A percentile compares a stretch with the other conserved stretches of the same genome.
Evolutionary conservation across 2,888 invertebrate species (phyloP).

Genomic region (Sphinx pinastri): DNA sequence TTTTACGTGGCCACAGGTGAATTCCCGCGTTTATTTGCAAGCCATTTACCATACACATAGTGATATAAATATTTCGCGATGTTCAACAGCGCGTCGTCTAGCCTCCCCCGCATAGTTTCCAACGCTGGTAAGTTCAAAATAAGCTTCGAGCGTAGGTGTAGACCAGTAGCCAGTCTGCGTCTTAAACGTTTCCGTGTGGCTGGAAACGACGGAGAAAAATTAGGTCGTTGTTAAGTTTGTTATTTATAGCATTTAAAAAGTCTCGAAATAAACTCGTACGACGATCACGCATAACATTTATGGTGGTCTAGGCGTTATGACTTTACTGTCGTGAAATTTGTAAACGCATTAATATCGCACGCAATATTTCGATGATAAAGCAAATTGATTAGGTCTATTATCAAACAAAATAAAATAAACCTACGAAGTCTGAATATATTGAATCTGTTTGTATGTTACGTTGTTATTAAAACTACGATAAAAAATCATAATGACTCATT

Average conservation of each 20-base stretch:
- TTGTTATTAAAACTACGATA: background rate
- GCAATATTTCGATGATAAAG: background rate
- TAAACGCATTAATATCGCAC: background rate
- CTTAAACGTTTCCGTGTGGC: constrained; percentile 17
- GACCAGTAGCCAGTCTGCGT: background rate
- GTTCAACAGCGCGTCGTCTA: background rate
- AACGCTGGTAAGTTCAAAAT: constrained; percentile 19
- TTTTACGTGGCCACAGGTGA: background rate
- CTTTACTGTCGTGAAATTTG: background rate
- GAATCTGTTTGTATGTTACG: background rate
- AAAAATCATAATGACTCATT: constrained; percentile 17
- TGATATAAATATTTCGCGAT: background rate
- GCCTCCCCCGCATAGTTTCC: constrained; percentile 19
- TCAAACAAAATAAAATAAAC: constrained; percentile 4
- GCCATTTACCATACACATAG: background rate
- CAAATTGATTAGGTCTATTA: background rate
- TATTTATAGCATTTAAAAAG: constrained; percentile 37
- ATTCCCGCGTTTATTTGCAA: background rate
- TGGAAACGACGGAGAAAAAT: constrained; percentile 32
- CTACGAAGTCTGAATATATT: background rate
- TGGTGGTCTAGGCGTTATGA: background rate
- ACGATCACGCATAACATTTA: constrained; percentile 20
- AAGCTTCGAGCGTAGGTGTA: constrained; percentile 23
- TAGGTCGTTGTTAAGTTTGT: constrained; percentile 39
- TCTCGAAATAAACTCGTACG: constrained; percentile 32